Evolutionary conservation across 2,888 invertebrate species (phyloP).

Genomic region (Trichopoda pennipes): DNA sequence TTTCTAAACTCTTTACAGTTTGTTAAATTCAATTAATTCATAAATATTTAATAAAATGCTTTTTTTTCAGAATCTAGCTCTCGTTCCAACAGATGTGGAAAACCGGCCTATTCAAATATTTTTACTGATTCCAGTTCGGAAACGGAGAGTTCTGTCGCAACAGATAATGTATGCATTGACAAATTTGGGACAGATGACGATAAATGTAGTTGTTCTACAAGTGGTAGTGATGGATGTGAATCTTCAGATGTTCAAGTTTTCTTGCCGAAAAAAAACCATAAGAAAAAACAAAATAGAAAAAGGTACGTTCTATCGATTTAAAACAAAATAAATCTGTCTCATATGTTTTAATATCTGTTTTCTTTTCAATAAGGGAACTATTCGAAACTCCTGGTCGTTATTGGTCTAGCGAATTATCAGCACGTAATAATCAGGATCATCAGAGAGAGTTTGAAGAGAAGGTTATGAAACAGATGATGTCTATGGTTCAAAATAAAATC

Average conservation of each 20-base stretch:
- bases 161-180: slow-evolving; percentile 45
- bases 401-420: slow-evolving; percentile 89
- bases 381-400: slow-evolving; percentile 82
- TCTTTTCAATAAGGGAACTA: slow-evolving; percentile 42
- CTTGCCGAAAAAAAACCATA: slow-evolving; percentile 54
- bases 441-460: slow-evolving; percentile 92
- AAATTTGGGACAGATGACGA: slow-evolving; percentile 51
- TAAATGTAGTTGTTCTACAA: slow-evolving; percentile 73
- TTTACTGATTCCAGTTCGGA: slow-evolving; percentile 78
- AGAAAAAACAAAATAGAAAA: slow-evolving; percentile 49
- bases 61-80: slow-evolving; percentile 72
- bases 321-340: not conserved
- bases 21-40: too few species aligned
- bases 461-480: slow-evolving; percentile 83
- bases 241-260: slow-evolving; percentile 76
- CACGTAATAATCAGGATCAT: slow-evolving; percentile 93
- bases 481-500: slow-evolving; percentile 78
- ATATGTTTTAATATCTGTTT: not conserved
- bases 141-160: slow-evolving; percentile 75
- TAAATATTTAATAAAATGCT: too few species aligned
- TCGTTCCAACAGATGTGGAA: slow-evolving; percentile 72
- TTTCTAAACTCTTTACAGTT: too few species aligned
- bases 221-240: slow-evolving; percentile 81
- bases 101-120: slow-evolving; percentile 67
- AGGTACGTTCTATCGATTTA: slow-evolving; percentile 34